phyloP scores from a whole-genome alignment of 2,888 invertebrate genomes.

The Silvanus unidentatus region DNA sequence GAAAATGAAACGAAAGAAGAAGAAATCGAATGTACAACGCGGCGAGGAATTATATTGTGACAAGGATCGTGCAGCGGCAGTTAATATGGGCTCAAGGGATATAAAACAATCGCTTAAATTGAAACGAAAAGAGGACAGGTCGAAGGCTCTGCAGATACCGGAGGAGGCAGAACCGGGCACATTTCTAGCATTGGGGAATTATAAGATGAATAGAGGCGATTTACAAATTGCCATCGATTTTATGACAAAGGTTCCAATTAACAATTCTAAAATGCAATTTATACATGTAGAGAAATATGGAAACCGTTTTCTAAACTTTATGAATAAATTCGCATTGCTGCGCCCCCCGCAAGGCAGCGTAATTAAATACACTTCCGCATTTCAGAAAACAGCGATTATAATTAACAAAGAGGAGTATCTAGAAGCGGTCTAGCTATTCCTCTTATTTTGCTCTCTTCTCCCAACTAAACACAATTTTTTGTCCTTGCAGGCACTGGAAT shows the following conservation, averaged over 20 bases:
- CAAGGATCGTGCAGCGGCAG: constrained; percentile 85
- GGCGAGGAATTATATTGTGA: constrained; percentile 80
- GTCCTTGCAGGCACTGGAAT: constrained; percentile 80
- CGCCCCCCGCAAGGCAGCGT: too few relatives aligned
- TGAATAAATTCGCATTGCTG: too few relatives aligned
- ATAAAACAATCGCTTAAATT: constrained; percentile 79
- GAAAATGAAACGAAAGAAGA: constrained; percentile 13
- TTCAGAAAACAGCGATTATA: too few relatives aligned
- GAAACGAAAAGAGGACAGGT: constrained; percentile 73
- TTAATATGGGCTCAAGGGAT: constrained; percentile 79
- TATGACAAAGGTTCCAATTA: constrained; percentile 64
- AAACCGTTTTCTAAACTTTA: too few relatives aligned
- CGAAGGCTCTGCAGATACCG: constrained; percentile 64
- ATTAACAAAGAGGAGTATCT: too few relatives aligned
- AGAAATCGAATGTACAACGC: constrained; percentile 19
- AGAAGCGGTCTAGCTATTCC: too few relatives aligned
- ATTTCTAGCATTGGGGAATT: constrained; percentile 67
- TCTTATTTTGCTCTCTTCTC: too few relatives aligned
- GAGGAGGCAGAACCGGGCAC: constrained; percentile 75
- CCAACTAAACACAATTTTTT: too few relatives aligned
- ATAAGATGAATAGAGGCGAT: constrained; percentile 71
- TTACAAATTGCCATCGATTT: constrained; percentile 66
- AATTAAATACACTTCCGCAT: too few relatives aligned
- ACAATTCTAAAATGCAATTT: neutral
- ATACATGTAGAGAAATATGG: too few relatives aligned